These are phyloP conservation scores for Anguilla megastoma DNA, from an alignment of 2,797 vertebrate genomes.

Conservation along the genomic window DNA sequence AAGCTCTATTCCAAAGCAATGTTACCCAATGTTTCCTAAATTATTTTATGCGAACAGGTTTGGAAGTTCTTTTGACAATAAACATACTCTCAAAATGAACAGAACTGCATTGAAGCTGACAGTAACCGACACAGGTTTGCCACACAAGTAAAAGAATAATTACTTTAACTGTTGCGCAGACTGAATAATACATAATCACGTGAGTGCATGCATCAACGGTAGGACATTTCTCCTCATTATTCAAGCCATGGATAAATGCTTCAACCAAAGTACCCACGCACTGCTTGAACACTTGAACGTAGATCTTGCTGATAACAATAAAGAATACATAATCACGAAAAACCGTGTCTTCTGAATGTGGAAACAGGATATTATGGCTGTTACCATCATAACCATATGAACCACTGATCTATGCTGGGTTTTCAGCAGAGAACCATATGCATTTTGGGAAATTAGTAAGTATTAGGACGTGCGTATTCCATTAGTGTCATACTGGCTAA, in stretches of 20 bases:
- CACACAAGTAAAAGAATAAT: neutral
- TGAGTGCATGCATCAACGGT: neutral
- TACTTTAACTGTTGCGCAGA: neutral
- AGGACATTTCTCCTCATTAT: neutral
- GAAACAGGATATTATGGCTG: neutral
- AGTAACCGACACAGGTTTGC: neutral
- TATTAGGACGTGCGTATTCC: neutral
- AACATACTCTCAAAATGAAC: neutral
- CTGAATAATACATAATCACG: neutral
- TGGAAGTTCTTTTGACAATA: neutral
- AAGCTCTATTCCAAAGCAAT: too few species aligned
- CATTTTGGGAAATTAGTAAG: neutral
- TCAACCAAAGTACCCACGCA: neutral
- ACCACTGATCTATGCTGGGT: neutral
- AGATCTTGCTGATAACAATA: neutral
- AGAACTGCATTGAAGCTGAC: neutral
- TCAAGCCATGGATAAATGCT: neutral
- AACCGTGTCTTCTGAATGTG: neutral
- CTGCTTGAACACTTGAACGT: neutral
- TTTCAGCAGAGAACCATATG: neutral
- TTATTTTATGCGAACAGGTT: too few species aligned
- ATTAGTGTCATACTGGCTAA: neutral
- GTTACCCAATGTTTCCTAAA: too few species aligned
- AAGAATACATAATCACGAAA: neutral
- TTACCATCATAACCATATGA: neutral